Percentiles rank a stretch among this genome's conserved stretches.
Evolutionary conservation across 1,140 invertebrate genomes (phyloP).

Genomic region (Melanaphis sacchari): DNA sequence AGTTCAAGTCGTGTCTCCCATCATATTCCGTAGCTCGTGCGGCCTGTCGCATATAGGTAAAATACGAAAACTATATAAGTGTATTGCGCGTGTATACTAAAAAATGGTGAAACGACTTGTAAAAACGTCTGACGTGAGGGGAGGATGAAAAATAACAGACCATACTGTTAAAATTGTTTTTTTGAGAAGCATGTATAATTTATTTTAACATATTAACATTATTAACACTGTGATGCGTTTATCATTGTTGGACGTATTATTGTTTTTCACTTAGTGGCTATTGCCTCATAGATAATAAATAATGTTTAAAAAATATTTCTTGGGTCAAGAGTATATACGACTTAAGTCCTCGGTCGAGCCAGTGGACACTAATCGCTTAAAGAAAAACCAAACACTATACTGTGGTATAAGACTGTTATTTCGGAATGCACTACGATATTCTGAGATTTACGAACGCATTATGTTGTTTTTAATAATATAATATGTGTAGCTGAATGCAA

Average conservation of each 20-base stretch:
- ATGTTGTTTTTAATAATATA: neutral
- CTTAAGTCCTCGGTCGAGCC: neutral
- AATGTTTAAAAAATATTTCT: neutral
- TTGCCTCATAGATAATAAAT: conserved; percentile 7
- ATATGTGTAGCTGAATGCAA: neutral
- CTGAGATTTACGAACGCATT: neutral
- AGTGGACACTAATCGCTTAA: neutral
- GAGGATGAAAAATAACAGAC: neutral
- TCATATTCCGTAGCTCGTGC: neutral
- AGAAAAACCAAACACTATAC: neutral
- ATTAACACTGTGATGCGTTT: too few relatives aligned
- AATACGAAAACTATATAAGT: neutral
- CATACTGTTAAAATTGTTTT: neutral
- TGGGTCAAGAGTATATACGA: neutral
- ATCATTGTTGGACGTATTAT: neutral
- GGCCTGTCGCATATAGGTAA: too few relatives aligned
- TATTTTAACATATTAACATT: neutral
- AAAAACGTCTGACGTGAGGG: neutral
- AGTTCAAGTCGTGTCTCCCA: too few relatives aligned
- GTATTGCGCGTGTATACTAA: neutral
- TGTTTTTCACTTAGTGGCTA: neutral
- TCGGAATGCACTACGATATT: neutral
- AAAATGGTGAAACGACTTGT: neutral
- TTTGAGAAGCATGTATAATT: neutral
- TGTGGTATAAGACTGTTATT: neutral